Evolutionary conservation across 2,797 vertebrate genomes (phyloP).

Genomic region (Tragopan temminckii): DNA sequence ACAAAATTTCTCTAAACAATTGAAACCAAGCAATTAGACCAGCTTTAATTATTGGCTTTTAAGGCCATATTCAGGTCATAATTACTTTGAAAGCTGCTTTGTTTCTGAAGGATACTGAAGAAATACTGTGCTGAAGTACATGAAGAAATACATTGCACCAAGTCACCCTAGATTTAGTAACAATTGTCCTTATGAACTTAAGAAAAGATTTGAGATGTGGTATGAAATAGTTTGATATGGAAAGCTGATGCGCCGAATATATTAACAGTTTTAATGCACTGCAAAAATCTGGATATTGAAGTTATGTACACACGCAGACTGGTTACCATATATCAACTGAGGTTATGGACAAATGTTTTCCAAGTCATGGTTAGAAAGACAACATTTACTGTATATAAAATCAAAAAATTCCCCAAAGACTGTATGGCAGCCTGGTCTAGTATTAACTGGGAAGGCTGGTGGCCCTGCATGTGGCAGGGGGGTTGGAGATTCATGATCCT

Average conservation of each 20-base stretch:
- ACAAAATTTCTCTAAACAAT: slow-evolving; percentile 14
- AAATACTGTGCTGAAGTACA: background rate
- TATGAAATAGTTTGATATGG: background rate
- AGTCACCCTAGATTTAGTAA: background rate
- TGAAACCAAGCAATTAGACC: slow-evolving; percentile 39
- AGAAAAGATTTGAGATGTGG: background rate
- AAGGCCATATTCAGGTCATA: background rate
- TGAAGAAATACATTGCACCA: background rate
- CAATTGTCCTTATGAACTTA: background rate
- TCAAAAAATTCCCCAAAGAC: background rate
- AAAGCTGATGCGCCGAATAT: background rate
- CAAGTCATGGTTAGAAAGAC: background rate
- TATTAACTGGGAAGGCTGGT: too few species aligned
- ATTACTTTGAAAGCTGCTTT: slow-evolving; percentile 32
- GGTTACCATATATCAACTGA: background rate
- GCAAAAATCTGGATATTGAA: background rate
- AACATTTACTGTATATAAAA: background rate
- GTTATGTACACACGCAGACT: background rate
- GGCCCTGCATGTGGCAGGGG: too few species aligned
- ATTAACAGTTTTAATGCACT: background rate
- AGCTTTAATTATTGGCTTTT: slow-evolving; percentile 43
- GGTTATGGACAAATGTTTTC: background rate
- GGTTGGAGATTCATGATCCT: too few species aligned
- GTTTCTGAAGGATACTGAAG: slow-evolving; percentile 14
- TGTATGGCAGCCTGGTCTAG: background rate